Conservation (phyloP, 2,113 vertebrate species). For the Progne subis region DNA sequence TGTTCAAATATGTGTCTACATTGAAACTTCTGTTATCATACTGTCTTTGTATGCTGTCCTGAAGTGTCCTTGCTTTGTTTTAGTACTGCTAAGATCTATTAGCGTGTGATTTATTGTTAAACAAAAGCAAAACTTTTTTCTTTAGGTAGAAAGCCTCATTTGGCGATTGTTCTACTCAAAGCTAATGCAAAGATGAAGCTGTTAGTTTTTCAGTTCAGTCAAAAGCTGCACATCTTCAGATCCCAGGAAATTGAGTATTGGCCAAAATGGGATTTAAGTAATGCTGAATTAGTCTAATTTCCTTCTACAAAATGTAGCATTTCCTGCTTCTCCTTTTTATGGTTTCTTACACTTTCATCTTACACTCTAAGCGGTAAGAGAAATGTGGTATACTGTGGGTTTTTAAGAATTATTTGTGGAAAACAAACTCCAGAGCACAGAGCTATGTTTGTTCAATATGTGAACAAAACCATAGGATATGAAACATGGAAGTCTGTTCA, state of each 20-base stretch:
- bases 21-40: background rate
- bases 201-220: background rate
- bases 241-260: background rate
- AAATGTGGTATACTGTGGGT: background rate
- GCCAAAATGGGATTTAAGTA: background rate
- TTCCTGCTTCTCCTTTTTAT: background rate
- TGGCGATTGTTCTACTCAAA: background rate
- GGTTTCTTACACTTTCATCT: background rate
- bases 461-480: background rate
- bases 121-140: background rate
- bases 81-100: background rate
- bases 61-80: background rate
- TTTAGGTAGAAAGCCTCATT: background rate
- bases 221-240: background rate
- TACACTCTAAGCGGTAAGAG: background rate
- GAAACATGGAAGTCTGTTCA: background rate
- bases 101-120: background rate
- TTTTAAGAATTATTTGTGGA: background rate
- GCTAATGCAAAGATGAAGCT: background rate
- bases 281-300: background rate
- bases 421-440: background rate
- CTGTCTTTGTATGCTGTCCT: background rate
- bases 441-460: background rate
- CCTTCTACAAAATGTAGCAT: background rate
- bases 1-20: background rate